Evolutionary conservation across 2,888 invertebrate genomes (phyloP).

Genomic region (Liodrosophila aerea): DNA sequence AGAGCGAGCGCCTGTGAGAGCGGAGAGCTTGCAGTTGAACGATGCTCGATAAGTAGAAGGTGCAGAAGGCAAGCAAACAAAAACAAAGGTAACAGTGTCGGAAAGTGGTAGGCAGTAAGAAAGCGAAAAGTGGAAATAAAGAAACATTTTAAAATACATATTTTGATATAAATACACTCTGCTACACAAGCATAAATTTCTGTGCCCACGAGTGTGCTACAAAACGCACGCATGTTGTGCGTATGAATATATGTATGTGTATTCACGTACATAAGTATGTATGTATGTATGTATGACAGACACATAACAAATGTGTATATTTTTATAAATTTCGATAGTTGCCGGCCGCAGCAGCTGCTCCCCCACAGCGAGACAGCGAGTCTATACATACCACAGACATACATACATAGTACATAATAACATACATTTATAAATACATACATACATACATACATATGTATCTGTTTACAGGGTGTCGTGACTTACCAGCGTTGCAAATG

Average conservation of each 20-base stretch:
- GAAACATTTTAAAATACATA: no score
- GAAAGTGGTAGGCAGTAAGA: conserved; percentile 24
- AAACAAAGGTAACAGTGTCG: conserved; percentile 15
- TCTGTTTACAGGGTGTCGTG: conserved; percentile 27
- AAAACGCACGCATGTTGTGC: conserved; percentile 28
- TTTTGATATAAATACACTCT: no score
- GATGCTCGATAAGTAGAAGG: not conserved
- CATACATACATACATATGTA: conserved; percentile 2
- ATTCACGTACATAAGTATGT: conserved; percentile 3
- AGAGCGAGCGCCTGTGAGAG: no score
- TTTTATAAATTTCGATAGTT: conserved; percentile 48
- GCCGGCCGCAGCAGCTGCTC: conserved; percentile 46
- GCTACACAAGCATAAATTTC: conserved; percentile 49
- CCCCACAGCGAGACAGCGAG: conserved; percentile 53
- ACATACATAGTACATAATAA: not conserved
- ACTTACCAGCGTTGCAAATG: conserved; percentile 64
- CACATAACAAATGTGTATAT: conserved; percentile 49
- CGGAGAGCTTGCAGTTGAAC: no score
- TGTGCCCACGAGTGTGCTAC: conserved; percentile 31
- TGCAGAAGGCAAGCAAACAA: conserved; percentile 10
- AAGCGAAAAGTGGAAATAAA: not conserved
- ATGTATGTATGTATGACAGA: conserved; percentile 3
- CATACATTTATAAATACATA: not conserved
- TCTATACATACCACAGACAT: not conserved
- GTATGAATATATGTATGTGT: conserved; percentile 8